Percentiles rank a stretch among this genome's conserved stretches.
These are phyloP conservation scores for Gnathonemus longibarbis DNA, from an alignment of 2,113 vertebrate species.

Conservation along the genomic window DNA sequence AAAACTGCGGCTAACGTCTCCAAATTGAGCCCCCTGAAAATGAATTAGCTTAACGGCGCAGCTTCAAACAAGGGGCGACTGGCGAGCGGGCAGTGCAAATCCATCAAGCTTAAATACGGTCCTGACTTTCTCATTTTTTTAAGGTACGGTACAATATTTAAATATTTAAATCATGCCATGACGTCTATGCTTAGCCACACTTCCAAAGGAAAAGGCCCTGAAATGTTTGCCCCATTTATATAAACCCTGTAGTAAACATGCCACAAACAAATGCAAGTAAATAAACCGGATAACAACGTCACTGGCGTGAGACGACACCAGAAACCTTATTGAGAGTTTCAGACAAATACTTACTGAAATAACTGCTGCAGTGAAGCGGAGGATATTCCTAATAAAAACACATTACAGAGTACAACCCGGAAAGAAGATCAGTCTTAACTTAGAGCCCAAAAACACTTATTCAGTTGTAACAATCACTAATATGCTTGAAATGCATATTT, in stretches of 20 bases:
- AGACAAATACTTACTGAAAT: neutral
- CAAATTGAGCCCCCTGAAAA: conserved; percentile 17
- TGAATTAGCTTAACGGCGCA: neutral
- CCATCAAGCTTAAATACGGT: neutral
- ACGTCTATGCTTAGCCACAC: neutral
- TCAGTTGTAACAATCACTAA: neutral
- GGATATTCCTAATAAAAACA: neutral
- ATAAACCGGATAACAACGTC: neutral
- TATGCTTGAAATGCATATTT: neutral
- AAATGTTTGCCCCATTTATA: neutral
- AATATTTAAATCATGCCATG: neutral
- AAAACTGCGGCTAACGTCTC: conserved; percentile 26
- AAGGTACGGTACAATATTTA: neutral
- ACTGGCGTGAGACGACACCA: neutral
- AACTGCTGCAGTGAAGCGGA: neutral
- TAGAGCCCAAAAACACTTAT: neutral
- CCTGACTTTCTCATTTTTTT: neutral
- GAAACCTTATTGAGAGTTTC: neutral
- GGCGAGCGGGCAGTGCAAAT: neutral
- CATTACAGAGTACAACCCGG: neutral
- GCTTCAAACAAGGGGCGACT: neutral
- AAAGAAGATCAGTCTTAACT: neutral
- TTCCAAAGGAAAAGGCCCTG: neutral
- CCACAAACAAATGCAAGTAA: neutral
- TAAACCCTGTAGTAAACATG: neutral